Evolutionary conservation across 2,797 vertebrate genomes (phyloP).

Genomic region (Intellagama lesueurii): DNA sequence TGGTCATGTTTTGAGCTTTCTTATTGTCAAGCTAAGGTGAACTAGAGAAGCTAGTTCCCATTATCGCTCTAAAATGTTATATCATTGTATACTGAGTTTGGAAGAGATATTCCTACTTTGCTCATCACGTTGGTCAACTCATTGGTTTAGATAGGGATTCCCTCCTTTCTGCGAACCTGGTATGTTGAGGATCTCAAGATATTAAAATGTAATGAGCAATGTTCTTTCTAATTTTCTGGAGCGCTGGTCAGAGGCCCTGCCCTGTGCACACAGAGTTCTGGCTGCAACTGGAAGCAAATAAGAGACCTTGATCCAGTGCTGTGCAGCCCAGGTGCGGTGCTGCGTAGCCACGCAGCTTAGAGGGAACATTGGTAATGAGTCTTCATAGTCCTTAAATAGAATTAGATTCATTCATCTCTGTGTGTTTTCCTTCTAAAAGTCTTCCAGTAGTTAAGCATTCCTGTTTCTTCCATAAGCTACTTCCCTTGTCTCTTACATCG

Average conservation of each 20-base stretch:
- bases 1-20: not conserved
- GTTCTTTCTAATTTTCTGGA: no score
- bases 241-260: no score
- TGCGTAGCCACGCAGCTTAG: no score
- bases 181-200: not conserved
- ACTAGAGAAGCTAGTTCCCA: constrained; percentile 25
- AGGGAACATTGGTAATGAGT: no score
- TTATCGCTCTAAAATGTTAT: not conserved
- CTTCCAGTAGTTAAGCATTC: not conserved
- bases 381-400: not conserved
- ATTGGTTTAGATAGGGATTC: not conserved
- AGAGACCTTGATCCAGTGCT: no score
- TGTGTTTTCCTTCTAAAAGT: not conserved
- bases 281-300: no score
- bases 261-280: no score
- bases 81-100: not conserved
- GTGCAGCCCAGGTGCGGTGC: no score
- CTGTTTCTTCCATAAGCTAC: not conserved
- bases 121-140: no score
- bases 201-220: no score
- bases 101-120: no score
- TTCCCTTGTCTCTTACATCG: not conserved
- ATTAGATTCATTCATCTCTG: not conserved
- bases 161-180: not conserved
- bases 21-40: constrained; percentile 14